Evolutionary conservation across 2,888 invertebrate species (phyloP).

Genomic region (Drosophila histrio): DNA sequence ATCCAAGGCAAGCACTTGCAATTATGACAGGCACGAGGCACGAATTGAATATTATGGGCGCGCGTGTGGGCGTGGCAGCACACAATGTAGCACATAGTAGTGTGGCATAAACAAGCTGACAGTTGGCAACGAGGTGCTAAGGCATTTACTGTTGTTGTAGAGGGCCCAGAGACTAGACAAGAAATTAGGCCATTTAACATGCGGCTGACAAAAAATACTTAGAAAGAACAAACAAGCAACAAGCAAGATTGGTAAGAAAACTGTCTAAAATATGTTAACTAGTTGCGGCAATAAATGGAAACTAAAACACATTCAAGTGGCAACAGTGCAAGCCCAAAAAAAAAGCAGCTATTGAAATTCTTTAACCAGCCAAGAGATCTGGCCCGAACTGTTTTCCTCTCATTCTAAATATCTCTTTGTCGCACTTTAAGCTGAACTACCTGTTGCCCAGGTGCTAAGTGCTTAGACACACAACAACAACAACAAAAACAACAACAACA

Average conservation of each 20-base stretch:
- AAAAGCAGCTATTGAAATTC: constrained; percentile 56
- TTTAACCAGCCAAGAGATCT: constrained; percentile 32
- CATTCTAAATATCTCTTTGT: not conserved
- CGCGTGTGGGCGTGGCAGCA: constrained; percentile 8
- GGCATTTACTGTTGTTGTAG: constrained; percentile 21
- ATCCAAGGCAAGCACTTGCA: constrained; percentile 18
- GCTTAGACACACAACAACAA: constrained; percentile 53
- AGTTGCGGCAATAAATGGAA: constrained; percentile 44
- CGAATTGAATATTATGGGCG: not conserved
- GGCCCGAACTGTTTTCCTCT: not conserved
- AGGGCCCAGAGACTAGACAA: constrained; percentile 2
- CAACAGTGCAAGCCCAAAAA: constrained; percentile 14
- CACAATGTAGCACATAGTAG: constrained; percentile 25
- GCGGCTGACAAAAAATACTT: constrained; percentile 38
- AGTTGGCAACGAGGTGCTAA: constrained; percentile 68
- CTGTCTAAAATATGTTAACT: constrained; percentile 35
- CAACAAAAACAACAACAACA: constrained; percentile 31
- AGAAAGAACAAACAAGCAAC: not conserved
- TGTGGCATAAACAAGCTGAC: constrained; percentile 32
- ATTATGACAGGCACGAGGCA: constrained; percentile 27
- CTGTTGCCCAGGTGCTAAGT: constrained; percentile 56
- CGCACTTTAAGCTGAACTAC: not conserved
- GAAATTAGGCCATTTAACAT: constrained; percentile 79
- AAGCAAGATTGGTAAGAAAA: constrained; percentile 8
- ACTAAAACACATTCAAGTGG: constrained; percentile 7